Evolutionary conservation across 1,140 invertebrate genomes (phyloP).

Genomic region (Acromyrmex charruanus): DNA sequence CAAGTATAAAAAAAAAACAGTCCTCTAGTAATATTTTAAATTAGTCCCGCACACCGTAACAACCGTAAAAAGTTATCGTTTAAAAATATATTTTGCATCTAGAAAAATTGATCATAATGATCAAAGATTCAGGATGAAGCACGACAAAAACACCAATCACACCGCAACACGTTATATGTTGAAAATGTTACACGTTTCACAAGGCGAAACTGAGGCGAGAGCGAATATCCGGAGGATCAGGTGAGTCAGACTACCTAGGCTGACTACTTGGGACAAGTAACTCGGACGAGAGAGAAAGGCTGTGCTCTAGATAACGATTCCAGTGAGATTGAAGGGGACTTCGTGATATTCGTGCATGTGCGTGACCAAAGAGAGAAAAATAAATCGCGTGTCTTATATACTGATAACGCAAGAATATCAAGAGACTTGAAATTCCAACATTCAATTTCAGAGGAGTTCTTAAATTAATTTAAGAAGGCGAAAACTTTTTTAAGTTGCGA

Average conservation of each 20-base stretch:
- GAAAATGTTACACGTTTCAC: conserved; percentile 30
- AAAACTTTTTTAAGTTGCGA: not conserved
- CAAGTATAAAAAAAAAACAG: too few species aligned
- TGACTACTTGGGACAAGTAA: not conserved
- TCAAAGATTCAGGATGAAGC: conserved; percentile 45
- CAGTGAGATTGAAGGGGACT: not conserved
- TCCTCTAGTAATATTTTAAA: not conserved
- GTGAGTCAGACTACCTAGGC: not conserved
- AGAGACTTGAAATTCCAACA: conserved; percentile 4
- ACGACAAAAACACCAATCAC: conserved; percentile 1
- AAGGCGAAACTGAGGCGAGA: conserved; percentile 47
- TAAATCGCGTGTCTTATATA: not conserved
- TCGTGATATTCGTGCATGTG: not conserved
- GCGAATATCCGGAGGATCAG: not conserved
- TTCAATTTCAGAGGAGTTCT: not conserved
- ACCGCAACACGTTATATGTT: conserved; percentile 49
- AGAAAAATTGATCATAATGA: not conserved
- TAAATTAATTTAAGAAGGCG: not conserved
- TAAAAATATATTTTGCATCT: not conserved
- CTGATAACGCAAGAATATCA: not conserved
- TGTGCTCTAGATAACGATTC: conserved; percentile 55
- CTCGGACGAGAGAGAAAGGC: conserved; percentile 68
- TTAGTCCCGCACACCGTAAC: not conserved
- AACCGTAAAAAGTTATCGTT: not conserved
- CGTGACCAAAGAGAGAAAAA: conserved; percentile 11